Percentiles rank a stretch among this genome's conserved stretches.
These are phyloP conservation scores for Cosmorhoe ocellata DNA, from an alignment of 2,888 invertebrate genomes.

Conservation along the genomic window DNA sequence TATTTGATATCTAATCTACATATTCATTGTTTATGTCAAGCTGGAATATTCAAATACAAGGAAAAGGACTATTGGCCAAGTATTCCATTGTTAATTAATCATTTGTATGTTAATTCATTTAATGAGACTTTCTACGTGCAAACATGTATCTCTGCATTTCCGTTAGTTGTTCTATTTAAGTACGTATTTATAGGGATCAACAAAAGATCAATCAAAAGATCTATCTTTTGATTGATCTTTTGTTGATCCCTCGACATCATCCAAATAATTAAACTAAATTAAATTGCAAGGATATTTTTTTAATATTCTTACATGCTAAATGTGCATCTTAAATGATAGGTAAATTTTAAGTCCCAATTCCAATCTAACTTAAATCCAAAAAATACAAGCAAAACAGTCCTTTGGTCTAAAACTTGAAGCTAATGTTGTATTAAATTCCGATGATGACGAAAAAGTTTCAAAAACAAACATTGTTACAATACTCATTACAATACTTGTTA, in stretches of 20 bases:
- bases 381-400: no score
- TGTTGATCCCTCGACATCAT: no score
- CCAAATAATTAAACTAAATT: no score
- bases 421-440: no score
- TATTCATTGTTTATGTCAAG: background rate
- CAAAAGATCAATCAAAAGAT: no score
- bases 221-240: background rate
- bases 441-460: background rate
- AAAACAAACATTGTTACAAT: conserved; percentile 17
- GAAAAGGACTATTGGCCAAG: conserved; percentile 21
- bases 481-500: conserved; percentile 6
- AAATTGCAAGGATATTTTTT: no score
- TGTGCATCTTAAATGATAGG: no score
- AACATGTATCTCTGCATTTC: conserved; percentile 6
- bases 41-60: conserved; percentile 18
- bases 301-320: no score
- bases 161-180: conserved; percentile 10
- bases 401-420: no score
- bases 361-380: no score
- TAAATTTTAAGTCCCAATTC: no score
- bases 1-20: background rate
- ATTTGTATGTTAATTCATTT: conserved; percentile 31
- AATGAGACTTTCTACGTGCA: conserved; percentile 27
- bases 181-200: conserved; percentile 10
- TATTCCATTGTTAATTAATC: conserved; percentile 28